phyloP scores from a whole-genome alignment of 2,888 invertebrate species.

The Dryobotodes eremita region DNA sequence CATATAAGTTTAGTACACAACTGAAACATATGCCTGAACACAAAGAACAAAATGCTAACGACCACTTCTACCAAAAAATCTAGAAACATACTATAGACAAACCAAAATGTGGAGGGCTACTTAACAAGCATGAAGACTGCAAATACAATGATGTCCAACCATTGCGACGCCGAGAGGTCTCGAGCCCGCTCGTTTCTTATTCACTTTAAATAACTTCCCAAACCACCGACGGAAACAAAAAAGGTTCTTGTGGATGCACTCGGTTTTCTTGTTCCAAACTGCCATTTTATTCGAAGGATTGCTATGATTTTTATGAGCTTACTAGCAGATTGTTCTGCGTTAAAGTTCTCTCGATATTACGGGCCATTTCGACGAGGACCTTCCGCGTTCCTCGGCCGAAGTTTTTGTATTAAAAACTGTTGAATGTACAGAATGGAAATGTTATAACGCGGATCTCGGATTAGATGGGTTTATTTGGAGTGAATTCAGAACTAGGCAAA shows the following conservation, averaged over 20 bases:
- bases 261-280: slow-evolving; percentile 57
- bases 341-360: slow-evolving; percentile 56
- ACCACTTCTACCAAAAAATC: slow-evolving; percentile 48
- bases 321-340: slow-evolving; percentile 54
- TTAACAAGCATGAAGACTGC: slow-evolving; percentile 60
- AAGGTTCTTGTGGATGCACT: slow-evolving; percentile 62
- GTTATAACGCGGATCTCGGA: slow-evolving; percentile 26
- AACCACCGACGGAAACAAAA: slow-evolving; percentile 65
- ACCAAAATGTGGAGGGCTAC: slow-evolving; percentile 63
- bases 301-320: slow-evolving; percentile 64
- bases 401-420: slow-evolving; percentile 62
- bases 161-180: slow-evolving; percentile 55
- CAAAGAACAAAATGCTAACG: slow-evolving; percentile 52
- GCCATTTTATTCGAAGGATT: slow-evolving; percentile 48
- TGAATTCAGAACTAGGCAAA: slow-evolving; percentile 2
- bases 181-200: slow-evolving; percentile 68
- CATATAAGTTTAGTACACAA: not conserved
- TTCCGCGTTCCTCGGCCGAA: slow-evolving; percentile 15
- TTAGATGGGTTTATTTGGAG: slow-evolving; percentile 30
- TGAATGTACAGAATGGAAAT: slow-evolving; percentile 44
- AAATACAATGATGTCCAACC: slow-evolving; percentile 70
- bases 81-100: slow-evolving; percentile 48
- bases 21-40: slow-evolving; percentile 7
- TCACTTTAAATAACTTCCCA: slow-evolving; percentile 70
- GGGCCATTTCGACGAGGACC: slow-evolving; percentile 36